Base-by-base conservation (phyloP, 2,888 invertebrate species). In the Biston stratarius region DNA sequence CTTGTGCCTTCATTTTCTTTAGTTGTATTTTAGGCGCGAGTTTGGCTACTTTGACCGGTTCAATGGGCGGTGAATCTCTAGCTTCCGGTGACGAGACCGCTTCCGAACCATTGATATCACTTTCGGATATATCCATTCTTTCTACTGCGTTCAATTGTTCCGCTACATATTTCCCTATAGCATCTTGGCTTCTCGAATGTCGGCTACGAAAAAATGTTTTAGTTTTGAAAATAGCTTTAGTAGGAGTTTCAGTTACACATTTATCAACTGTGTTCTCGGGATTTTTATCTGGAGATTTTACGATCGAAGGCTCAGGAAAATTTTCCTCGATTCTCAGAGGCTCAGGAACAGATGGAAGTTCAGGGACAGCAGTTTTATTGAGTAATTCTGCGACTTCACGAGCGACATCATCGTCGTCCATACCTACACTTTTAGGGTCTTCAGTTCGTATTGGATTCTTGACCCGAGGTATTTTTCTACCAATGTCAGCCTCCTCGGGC, bases 401-500 rank as follows among this genome's bases (percentile, higher is more conserved):
- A 7, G 94, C 91, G 59, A 95, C 84, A 60, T 95, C 93, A 36
- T 92, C 90, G 33, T 92, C 92, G 68, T 94, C 92, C 53, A 92
- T 76, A 74, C 90, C 92, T 36, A 90, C 61, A 68, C 90, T 91
- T 72, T 92, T 92, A 5, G 87, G 80, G 55, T 91, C 90, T 56
- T 91, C 90, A 72, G 89, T 91, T 53, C 89, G 83, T 76, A 89
- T 88, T 6, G 91, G 88, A 78, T 92, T 94, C 71, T 90, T 92
- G 5, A 96, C 94, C 61, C 96, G 90, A 0, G 96, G 96, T 74
- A 96, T 96, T 90, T 96, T 96, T 71, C 96, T 91, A 12, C 96
- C 94, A 40, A 84, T 90, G 73, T 92, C 94, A 33, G 90, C 89
- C 77, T 95, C 94, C 64, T 94, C 89, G 11, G 94, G 92, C 92